These are phyloP conservation scores for Fregetta grallaria DNA, from an alignment of 2,113 vertebrate genomes.

Conservation along the genomic window DNA sequence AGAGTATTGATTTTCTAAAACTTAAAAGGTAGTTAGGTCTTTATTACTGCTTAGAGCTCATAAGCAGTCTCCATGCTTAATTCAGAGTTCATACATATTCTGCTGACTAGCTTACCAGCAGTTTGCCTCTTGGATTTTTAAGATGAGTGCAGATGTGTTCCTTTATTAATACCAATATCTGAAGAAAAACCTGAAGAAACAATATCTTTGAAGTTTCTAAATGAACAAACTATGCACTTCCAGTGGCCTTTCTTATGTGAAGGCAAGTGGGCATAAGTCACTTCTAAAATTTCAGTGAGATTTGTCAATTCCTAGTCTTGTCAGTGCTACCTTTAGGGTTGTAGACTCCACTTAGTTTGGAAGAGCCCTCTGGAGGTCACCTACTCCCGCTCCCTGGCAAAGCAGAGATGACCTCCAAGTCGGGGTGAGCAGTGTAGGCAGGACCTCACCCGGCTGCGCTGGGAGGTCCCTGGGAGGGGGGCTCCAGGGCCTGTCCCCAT, in stretches of 20 bases:
- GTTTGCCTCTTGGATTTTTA: background rate
- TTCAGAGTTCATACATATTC: background rate
- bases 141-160: background rate
- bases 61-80: background rate
- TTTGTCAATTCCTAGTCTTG: background rate
- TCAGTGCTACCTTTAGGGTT: background rate
- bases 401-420: background rate
- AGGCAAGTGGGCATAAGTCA: background rate
- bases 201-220: background rate
- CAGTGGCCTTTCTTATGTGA: background rate
- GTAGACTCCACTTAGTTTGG: background rate
- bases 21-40: background rate
- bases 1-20: background rate
- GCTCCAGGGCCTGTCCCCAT: background rate
- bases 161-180: background rate
- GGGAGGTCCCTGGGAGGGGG: rapidly evolving
- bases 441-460: rapidly evolving
- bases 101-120: background rate
- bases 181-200: background rate
- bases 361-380: background rate
- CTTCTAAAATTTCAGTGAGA: background rate
- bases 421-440: rapidly evolving
- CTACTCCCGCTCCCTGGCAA: background rate
- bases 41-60: background rate
- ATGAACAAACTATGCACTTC: background rate